Conservation (phyloP, 2,797 vertebrate genomes). For the Dermochelys coriacea region DNA sequence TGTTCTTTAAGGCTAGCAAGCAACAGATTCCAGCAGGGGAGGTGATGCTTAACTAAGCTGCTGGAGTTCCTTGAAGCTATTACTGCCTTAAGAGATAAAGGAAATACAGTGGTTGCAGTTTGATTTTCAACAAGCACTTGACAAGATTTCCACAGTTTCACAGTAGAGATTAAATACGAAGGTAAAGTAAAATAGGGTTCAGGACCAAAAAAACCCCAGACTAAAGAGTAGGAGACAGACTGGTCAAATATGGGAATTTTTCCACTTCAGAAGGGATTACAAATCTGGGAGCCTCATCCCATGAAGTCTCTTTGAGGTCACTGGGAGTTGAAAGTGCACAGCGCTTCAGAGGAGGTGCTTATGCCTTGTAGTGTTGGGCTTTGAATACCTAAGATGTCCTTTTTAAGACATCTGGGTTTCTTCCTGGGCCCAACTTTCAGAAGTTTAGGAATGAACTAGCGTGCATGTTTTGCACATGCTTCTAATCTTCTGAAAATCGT, state of each 20-base stretch:
- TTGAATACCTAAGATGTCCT: neutral
- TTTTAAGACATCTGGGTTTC: neutral
- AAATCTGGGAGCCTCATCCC: neutral
- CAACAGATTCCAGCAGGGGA: neutral
- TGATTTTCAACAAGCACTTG: neutral
- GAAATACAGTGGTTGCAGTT: neutral
- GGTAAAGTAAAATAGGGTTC: slow-evolving; percentile 12
- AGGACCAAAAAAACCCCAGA: neutral
- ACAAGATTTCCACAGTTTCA: neutral
- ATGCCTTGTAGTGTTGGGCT: neutral
- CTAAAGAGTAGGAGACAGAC: neutral
- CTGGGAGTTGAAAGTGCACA: neutral
- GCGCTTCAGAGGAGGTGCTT: neutral
- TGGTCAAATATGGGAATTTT: neutral
- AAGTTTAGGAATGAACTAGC: neutral
- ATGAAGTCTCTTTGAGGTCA: neutral
- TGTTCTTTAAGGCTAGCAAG: neutral
- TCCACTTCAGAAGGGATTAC: neutral
- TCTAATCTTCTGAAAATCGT: neutral
- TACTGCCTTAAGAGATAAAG: neutral
- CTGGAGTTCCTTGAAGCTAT: neutral
- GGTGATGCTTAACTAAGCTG: neutral
- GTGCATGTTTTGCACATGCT: neutral
- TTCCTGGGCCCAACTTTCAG: neutral
- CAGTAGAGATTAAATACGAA: slow-evolving; percentile 1